These are phyloP conservation scores for Cynopterus brachyotis DNA, from an alignment of 2,113 vertebrate genomes.

Conservation along the genomic window DNA sequence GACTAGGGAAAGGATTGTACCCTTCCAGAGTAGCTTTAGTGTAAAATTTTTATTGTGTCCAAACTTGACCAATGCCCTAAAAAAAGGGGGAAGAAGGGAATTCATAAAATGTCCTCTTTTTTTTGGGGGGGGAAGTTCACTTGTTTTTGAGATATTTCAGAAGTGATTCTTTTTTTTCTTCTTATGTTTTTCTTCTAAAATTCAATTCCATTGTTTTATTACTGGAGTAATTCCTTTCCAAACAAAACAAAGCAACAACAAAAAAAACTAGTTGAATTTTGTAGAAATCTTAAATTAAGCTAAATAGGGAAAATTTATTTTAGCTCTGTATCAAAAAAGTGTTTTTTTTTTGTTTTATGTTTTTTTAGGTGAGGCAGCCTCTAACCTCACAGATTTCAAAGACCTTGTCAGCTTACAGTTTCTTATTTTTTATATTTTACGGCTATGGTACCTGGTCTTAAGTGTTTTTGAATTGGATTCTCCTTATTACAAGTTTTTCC, in stretches of 20 bases:
- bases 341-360: background rate
- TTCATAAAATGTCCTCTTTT: background rate
- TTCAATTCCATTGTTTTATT: conserved; percentile 24
- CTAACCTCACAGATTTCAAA: too few relatives aligned
- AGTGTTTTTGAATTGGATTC: background rate
- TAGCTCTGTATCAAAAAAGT: background rate
- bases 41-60: background rate
- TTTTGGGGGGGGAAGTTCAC: background rate
- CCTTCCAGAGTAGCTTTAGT: background rate
- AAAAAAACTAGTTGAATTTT: background rate
- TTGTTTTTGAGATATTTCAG: conserved; percentile 21
- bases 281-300: conserved; percentile 21
- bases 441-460: too few relatives aligned
- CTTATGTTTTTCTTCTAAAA: background rate
- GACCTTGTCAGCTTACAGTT: too few relatives aligned
- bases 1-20: background rate
- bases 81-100: background rate
- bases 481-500: conserved; percentile 28
- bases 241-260: background rate
- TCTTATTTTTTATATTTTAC: too few relatives aligned
- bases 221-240: background rate
- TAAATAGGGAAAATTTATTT: conserved; percentile 21
- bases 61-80: background rate
- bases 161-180: background rate
- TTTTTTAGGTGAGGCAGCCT: too few relatives aligned